phyloP scores from a whole-genome alignment of 1,140 invertebrate genomes.

The Vollenhovia emeryi region DNA sequence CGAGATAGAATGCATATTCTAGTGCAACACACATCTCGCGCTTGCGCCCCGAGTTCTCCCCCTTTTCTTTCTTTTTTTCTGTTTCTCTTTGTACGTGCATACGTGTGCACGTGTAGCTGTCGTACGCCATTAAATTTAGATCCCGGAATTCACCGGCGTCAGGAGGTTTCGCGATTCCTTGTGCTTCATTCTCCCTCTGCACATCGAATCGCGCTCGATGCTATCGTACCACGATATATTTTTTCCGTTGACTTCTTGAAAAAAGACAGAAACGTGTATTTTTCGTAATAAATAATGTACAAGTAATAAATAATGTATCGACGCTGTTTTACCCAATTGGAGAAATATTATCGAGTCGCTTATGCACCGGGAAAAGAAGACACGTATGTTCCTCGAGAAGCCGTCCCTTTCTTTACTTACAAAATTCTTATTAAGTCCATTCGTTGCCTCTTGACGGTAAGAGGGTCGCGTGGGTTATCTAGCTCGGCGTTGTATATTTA shows the following conservation, averaged over 20 bases:
- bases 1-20: conserved; percentile 35
- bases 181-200: neutral
- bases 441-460: neutral
- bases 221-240: neutral
- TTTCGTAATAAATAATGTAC: neutral
- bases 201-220: neutral
- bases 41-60: conserved; percentile 3
- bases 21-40: neutral
- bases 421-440: neutral
- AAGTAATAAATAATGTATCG: neutral
- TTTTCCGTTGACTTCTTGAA: neutral
- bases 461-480: conserved; percentile 36
- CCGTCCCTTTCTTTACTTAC: neutral
- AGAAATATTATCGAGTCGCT: neutral
- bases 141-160: conserved; percentile 21
- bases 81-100: neutral
- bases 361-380: neutral
- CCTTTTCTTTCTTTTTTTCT: neutral
- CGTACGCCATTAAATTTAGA: conserved; percentile 47
- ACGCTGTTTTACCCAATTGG: neutral
- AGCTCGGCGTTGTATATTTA: neutral
- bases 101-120: neutral
- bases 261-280: neutral
- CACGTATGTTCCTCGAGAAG: neutral
- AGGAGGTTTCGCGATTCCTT: conserved; percentile 11